Evolutionary conservation across 2,888 invertebrate species (phyloP), one percentile per base, ranked within the genome.

Genomic region (Ellobium chinense): DNA sequence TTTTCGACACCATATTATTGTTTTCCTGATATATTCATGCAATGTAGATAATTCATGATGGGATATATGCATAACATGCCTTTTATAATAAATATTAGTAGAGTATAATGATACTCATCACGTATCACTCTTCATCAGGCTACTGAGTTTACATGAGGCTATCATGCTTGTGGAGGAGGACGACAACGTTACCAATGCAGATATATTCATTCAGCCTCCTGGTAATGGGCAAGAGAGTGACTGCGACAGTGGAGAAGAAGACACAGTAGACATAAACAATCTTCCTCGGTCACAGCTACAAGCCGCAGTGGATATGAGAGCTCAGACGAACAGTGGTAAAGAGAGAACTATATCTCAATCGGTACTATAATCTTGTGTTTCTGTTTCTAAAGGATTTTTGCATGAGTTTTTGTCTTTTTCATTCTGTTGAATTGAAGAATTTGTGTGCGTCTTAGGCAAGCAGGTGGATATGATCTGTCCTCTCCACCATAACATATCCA

Each of bases 171-270:
- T 46, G 46, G 46, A 46, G 46, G 46, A 46, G 18, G 46, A 46
- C 18, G 18, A 46, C 18, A 18, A 46, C 46, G 18, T 46, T 46
- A 7, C 7, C 7, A 46, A 18, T 46, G 46, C 46, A 46, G 54
- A 46, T 46, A 37, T 70, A 5, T 78, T 46, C 62, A 70, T 72
- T 72, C 36, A 65, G 24, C 80, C 66, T 27, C 74, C 73, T 27
- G 54, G n/a, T 27, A 58, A 60, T 46, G 39, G 58, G n/a, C 24
- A 66, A 18, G 39, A 70, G 12, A 74, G 65, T 34, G 80, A 80
- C 58, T 73, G 66, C 37, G 80, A 80, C 34, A 74, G 74, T 80
- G 74, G 24, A 12, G 74, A 65, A 27, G 80, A 80, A 27, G 80
- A 80, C 37, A n/a, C 31, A 34, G 46, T 36, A 1, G 56, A 72